Base-by-base conservation (phyloP, 2,113 vertebrate genomes). In the Urocolius indicus region DNA sequence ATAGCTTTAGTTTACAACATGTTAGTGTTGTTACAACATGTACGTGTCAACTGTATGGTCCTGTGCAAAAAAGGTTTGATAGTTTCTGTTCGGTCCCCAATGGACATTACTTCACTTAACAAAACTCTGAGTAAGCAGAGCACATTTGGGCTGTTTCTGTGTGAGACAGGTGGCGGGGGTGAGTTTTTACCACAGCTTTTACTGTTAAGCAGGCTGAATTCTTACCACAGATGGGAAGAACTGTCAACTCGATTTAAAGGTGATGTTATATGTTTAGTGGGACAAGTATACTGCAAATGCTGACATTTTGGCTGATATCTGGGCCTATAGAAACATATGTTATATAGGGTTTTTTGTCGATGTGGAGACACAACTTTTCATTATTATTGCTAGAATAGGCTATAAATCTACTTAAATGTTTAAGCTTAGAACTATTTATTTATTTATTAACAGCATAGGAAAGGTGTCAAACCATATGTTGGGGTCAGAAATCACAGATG, bases 91-190 rank as follows among this genome's bases (percentile, higher is more conserved):
- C 18, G 17, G 45, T 87, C 32, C 65, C 69, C 38, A 20, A 8
- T n/a, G 95, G 87, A 46, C 69, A 61, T 90, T 32, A 81, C 79
- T 84, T 95, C 41, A 78, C 69, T 77, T 65, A 65, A 93, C 45
- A 74, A 84, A 90, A 87, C 32, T 66, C 34, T 52, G 80, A 63
- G 41, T 46, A 85, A 63, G 49, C 68, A 26, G 55, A 81, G 75
- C 46, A 55, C 10, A 3, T 61, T 86, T 93, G 81, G 69, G 34
- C 83, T 87, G 59, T 38, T 90, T 63, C 62, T 81, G 36, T 65
- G 16, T 21, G 48, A 87, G 51, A 49, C 79, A 90, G 75, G 90
- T 90, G 79, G 87, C 82, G 46, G 14, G 45, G 21, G 11, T 77
- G 41, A 81, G 32, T 27, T 62, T 65, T 75, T 43, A 67, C 51